phyloP scores from a whole-genome alignment of 2,113 vertebrate genomes.

The Sminthopsis crassicaudata region DNA sequence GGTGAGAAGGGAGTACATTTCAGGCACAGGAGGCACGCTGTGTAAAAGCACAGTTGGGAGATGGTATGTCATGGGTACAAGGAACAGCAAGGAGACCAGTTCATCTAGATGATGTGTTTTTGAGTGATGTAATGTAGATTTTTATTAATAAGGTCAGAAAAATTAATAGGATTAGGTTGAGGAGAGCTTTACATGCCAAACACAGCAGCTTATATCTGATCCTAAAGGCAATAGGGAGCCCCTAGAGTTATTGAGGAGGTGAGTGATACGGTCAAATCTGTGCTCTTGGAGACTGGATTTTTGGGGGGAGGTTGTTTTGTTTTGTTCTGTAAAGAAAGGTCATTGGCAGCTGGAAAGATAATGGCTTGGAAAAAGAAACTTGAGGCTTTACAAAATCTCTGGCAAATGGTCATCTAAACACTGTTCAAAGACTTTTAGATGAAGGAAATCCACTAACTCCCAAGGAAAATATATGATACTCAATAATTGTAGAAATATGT shows the following conservation, averaged over 20 bases:
- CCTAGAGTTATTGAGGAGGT: not conserved
- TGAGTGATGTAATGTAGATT: not conserved
- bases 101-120: not conserved
- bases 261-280: not conserved
- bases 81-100: not conserved
- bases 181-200: not conserved
- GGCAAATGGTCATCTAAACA: not conserved
- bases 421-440: not conserved
- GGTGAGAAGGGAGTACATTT: not conserved
- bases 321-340: not conserved
- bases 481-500: too few species aligned
- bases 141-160: not conserved
- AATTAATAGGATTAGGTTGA: not conserved
- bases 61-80: not conserved
- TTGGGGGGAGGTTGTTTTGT: too few species aligned
- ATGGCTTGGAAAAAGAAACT: not conserved
- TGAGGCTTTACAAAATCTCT: not conserved
- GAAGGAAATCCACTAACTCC: not conserved
- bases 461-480: not conserved
- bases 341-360: not conserved
- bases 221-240: not conserved
- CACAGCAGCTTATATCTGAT: not conserved
- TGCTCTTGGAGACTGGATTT: not conserved
- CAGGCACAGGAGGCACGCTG: not conserved
- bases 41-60: not conserved